Evolutionary conservation across 2,888 invertebrate species (phyloP).

Genomic region (Sarcophaga carnaria): DNA sequence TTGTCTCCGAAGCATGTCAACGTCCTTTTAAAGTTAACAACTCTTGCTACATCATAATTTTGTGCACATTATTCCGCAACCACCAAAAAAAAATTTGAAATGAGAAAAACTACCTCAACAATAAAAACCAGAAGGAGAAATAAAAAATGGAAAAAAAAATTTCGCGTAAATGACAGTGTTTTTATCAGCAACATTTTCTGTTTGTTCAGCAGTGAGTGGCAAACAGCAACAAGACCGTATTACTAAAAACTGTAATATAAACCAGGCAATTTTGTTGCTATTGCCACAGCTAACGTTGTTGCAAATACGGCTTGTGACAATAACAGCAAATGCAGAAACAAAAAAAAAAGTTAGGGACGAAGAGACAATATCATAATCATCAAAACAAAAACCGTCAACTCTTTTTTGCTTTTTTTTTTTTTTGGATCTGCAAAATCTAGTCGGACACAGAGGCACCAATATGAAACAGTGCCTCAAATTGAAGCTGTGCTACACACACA

Average conservation of each 20-base stretch:
- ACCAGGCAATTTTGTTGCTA: constrained; percentile 35
- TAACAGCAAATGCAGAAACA: constrained; percentile 20
- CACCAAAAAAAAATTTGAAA: constrained; percentile 27
- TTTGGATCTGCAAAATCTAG: not conserved
- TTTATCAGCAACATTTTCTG: constrained; percentile 67
- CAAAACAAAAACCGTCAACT: constrained; percentile 60
- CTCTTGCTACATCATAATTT: constrained; percentile 44
- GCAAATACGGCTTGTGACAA: constrained; percentile 46
- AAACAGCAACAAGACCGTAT: constrained; percentile 30
- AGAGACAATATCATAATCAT: constrained; percentile 54
- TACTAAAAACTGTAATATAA: constrained; percentile 24
- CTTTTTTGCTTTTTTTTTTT: constrained; percentile 11
- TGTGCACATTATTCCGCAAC: not conserved
- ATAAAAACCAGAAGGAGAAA: constrained; percentile 1
- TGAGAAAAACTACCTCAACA: not conserved
- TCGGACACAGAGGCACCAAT: not conserved
- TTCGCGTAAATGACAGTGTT: constrained; percentile 58
- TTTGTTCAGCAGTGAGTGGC: constrained; percentile 60
- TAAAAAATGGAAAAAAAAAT: constrained; percentile 23
- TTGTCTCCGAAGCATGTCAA: constrained; percentile 45
- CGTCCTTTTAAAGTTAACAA: constrained; percentile 61
- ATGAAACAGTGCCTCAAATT: not conserved
- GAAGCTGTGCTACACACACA: not conserved
- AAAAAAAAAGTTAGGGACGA: not conserved
- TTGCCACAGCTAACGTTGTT: not conserved